These are phyloP conservation scores for Neoitamus cyanurus DNA, from an alignment of 2,888 invertebrate species.

Conservation along the genomic window DNA sequence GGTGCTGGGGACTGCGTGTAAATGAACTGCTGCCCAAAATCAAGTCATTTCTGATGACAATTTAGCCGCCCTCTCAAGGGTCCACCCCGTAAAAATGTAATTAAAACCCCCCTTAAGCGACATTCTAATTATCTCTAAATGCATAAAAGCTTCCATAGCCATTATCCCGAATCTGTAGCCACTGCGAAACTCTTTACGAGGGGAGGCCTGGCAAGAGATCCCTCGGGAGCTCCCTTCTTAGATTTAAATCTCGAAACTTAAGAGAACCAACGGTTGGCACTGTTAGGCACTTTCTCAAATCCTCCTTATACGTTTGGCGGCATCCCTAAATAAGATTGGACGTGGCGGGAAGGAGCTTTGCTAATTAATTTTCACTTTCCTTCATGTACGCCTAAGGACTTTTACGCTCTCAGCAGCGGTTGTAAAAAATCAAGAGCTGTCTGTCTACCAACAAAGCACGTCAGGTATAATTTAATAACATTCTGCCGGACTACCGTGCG, in stretches of 20 bases:
- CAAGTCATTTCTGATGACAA: slow-evolving; percentile 41
- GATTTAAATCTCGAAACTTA: slow-evolving; percentile 51
- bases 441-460: neutral
- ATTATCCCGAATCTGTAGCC: slow-evolving; percentile 22
- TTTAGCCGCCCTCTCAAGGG: slow-evolving; percentile 16
- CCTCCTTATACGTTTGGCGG: neutral
- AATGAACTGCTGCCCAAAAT: slow-evolving; percentile 35
- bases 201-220: slow-evolving; percentile 43
- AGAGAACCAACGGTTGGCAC: neutral
- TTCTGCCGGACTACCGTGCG: neutral
- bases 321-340: slow-evolving; percentile 51
- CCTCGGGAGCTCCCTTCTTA: slow-evolving; percentile 43
- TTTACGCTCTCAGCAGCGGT: slow-evolving; percentile 17
- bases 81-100: slow-evolving; percentile 50
- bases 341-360: slow-evolving; percentile 49
- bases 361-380: slow-evolving; percentile 51
- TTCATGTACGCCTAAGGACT: neutral
- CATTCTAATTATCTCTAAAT: slow-evolving; percentile 52
- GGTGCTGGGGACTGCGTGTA: neutral
- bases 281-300: slow-evolving; percentile 23
- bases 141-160: slow-evolving; percentile 49
- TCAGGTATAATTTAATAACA: neutral
- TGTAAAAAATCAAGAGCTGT: neutral
- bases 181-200: neutral
- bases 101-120: slow-evolving; percentile 52